Conservation (phyloP, 2,113 vertebrate species). For the Mustela nigripes region DNA sequence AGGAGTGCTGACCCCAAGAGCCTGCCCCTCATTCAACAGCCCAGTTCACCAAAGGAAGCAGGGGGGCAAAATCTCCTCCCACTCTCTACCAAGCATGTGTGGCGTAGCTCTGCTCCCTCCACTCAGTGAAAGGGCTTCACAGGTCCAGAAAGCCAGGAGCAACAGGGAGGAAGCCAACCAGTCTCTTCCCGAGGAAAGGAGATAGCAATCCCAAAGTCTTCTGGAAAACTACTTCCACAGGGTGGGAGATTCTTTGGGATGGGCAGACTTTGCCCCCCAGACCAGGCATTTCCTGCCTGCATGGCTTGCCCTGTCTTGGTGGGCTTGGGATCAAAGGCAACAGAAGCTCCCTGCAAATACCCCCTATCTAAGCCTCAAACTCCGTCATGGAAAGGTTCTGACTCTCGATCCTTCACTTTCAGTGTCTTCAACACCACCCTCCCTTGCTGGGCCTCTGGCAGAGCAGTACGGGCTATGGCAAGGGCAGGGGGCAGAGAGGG, state of each 20-base stretch:
- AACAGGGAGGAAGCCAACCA: neutral
- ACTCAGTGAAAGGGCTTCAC: neutral
- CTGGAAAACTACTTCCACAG: neutral
- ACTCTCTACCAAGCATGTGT: neutral
- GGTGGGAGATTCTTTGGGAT: neutral
- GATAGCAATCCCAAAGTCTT: neutral
- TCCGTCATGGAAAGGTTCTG: neutral
- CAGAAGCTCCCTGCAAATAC: neutral
- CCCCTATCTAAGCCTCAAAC: neutral
- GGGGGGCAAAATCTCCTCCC: neutral
- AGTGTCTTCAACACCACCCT: neutral
- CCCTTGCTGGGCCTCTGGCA: neutral
- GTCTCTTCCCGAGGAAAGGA: conserved; percentile 26
- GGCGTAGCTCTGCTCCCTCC: neutral
- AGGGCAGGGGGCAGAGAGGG: neutral
- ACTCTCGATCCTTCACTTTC: neutral
- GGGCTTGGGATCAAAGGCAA: neutral
- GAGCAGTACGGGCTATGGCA: neutral
- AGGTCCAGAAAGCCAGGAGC: neutral
- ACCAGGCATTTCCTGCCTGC: neutral
- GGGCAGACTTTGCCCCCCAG: neutral
- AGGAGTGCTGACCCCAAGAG: conserved; percentile 23
- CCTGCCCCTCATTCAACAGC: neutral
- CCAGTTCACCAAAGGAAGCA: neutral
- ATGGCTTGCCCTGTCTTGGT: neutral